Evolutionary conservation across 2,797 vertebrate species (phyloP), one percentile per base, ranked within the genome.

Genomic region (Smutsia temminckii): DNA sequence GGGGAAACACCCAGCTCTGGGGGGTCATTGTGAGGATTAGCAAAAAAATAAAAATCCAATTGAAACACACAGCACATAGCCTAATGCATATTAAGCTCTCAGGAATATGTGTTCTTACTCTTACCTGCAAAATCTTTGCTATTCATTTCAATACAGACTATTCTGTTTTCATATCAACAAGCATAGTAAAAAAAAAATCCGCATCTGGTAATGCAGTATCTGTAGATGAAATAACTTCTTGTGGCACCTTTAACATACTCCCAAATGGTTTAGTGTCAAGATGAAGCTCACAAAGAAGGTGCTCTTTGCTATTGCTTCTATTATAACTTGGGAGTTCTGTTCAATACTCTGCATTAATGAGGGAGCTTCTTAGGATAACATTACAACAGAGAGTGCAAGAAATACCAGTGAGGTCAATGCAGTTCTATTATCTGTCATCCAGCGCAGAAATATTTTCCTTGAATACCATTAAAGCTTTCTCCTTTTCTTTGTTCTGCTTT

Each of bases 291-390:
- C 93, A 88, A 17, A 97, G 93, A 96, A 98, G 96, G 96, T 1
- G 8, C 27, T 84, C 89, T 91, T 40, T 79, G 79, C 96, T 97
- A 95, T 71, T 97, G 96, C 95, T 96, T 97, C 85, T 96, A 78
- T 97, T 95, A 46, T 75, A 97, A 97, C 83, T 96, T 72, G 91
- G 91, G 92, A 96, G 96, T 95, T 97, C 97, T 97, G 95, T 97
- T 98, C 97, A 98, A 98, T 90, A 97, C 95, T 95, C 96, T 97
- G 94, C 93, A 98, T 98, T 98, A 98, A 98, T 97, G 96, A 98
- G 98, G 91, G 92, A 97, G 72, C 95, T 98, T 89, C 97, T 98
- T 97, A 98, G 97, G 95, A 93, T 98, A 97, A 96, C 96, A 98
- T 96, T 98, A 98, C 85, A 93, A 97, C 20, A 96, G 79, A 96